A percentile compares a stretch with the other conserved stretches of the same genome.
Evolutionary conservation across 2,888 invertebrate genomes (phyloP).

Genomic region (Erebia aethiops): DNA sequence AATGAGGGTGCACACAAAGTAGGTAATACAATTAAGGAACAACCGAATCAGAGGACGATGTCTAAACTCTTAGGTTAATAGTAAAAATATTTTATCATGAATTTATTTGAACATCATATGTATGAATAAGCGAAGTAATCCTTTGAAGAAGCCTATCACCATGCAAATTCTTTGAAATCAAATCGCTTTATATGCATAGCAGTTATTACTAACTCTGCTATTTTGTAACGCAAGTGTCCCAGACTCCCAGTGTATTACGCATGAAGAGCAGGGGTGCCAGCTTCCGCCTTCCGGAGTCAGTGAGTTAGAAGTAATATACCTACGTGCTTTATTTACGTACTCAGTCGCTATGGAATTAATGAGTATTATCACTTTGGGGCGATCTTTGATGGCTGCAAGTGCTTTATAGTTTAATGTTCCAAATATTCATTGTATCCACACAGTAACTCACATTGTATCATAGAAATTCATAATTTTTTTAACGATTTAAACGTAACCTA

Average conservation of each 20-base stretch:
- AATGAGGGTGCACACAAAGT: no score
- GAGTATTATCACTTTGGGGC: conserved; percentile 31
- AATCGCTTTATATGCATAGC: conserved; percentile 11
- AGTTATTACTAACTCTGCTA: conserved; percentile 10
- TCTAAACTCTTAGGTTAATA: no score
- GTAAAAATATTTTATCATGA: no score
- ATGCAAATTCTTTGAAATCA: background rate
- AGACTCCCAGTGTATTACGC: conserved; percentile 31
- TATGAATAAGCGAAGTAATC: background rate
- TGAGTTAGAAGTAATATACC: conserved; percentile 32
- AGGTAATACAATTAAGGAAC: no score
- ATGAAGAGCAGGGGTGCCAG: conserved; percentile 37
- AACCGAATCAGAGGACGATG: no score
- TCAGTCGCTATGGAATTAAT: conserved; percentile 18
- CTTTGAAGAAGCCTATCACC: background rate
- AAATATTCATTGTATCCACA: background rate
- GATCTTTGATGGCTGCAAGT: conserved; percentile 20
- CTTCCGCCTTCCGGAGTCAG: conserved; percentile 32
- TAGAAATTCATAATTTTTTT: no score
- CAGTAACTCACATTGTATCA: background rate
- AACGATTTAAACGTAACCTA: background rate
- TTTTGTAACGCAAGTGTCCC: conserved; percentile 20
- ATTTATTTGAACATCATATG: no score
- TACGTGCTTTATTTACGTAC: conserved; percentile 24
- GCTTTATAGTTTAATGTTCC: background rate